Evolutionary conservation across 2,113 vertebrate genomes (phyloP), one percentile per base, ranked within the genome.

Genomic region (Aegypius monachus): DNA sequence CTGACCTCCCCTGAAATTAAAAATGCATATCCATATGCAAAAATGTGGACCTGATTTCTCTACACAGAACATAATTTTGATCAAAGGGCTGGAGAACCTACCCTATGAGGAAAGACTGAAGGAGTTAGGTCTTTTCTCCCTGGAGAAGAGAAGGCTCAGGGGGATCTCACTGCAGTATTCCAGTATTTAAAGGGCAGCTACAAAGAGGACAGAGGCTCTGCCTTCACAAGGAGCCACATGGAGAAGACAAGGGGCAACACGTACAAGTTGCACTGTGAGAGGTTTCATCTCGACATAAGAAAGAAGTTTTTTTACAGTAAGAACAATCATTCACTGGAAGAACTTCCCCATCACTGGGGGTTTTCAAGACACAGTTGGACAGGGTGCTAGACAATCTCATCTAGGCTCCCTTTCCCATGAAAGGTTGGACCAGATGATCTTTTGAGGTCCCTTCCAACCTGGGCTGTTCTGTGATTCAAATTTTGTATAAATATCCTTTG

Each of bases 1-100:
- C 53, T 86, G 81, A 93, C 68, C 82, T 90, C 65, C 50, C 43
- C 50, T 86, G 61, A 93, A 96, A 93, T 95, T 83, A 94, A 79
- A 93, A 94, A 84, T 93, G 81, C 73, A 47, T 81, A 45, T 34
- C 17, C 40, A 26, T 0, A 1, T 77, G 61, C 61, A 65, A 71
- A 86, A 84, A 66, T 9, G 12, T 59, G 50, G 47, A 67, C 65
- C 23, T 26, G 14, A 34, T 67, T 75, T 89, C 91, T 91, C 80
- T 89, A 40, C 23, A 52, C 29, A 52, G 45, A 86, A 47, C 7
- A 31, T 48, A 56, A 86, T 86, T 55, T 90, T 63, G 42, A 71
- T 74, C 31, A 48, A 31, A 62, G n/a, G 34, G 18, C 40, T 92
- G 65, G 45, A 78, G 45, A 81, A 67, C n/a, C 18, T 71, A 3